phyloP scores from a whole-genome alignment of 2,888 invertebrate species.

The Tinea trinotella region DNA sequence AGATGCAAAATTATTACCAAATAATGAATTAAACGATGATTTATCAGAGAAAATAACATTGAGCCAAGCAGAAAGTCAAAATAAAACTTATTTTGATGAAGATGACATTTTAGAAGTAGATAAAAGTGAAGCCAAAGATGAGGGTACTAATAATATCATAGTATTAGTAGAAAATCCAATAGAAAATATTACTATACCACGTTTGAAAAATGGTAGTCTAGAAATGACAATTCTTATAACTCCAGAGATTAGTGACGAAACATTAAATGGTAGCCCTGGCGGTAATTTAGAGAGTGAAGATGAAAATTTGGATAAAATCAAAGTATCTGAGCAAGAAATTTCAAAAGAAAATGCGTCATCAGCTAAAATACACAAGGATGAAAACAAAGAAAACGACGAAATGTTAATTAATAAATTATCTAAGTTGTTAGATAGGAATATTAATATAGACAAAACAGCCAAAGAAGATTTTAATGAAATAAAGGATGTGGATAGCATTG shows the following conservation, averaged over 20 bases:
- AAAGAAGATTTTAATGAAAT: neutral
- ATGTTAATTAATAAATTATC: neutral
- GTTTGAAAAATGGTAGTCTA: constrained; percentile 23
- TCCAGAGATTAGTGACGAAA: constrained; percentile 29
- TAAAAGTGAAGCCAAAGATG: neutral
- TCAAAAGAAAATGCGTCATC: no score
- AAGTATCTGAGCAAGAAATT: no score
- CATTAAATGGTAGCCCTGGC: neutral
- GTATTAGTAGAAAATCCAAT: constrained; percentile 40
- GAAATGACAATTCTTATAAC: constrained; percentile 42
- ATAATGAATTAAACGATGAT: no score
- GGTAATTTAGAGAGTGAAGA: neutral
- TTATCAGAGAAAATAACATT: no score
- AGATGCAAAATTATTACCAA: no score
- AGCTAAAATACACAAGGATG: neutral
- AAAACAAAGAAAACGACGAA: neutral
- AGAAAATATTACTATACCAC: constrained; percentile 25
- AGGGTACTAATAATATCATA: constrained; percentile 25
- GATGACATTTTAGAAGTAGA: no score
- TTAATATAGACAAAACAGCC: no score
- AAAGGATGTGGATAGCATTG: neutral
- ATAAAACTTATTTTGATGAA: no score
- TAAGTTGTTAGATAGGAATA: neutral
- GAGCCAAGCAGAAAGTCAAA: no score
- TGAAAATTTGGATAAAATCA: no score